Evolutionary conservation across 2,113 vertebrate species (phyloP), one percentile per base, ranked within the genome.

Genomic region (Ameiurus melas): DNA sequence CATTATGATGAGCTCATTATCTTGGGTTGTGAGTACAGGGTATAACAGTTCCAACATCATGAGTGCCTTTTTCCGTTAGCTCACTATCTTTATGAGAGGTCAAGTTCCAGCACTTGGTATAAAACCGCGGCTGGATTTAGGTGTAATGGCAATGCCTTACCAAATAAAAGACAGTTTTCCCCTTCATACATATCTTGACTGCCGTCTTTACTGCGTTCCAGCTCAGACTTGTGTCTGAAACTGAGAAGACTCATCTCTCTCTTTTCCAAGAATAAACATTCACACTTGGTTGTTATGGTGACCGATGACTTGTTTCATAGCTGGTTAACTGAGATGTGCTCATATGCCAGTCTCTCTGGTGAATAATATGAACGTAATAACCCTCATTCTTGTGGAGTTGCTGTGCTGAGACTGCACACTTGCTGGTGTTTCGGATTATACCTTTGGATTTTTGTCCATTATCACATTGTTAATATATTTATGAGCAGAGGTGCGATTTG

Each of bases 201-300:
- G 27, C 53, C 5, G 36, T 81, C 53, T 75, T 75, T 83, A 20
- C 70, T 87, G 79, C 80, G 57, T 55, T 81, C 78, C 14, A 70
- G 62, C 77, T 36, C 77, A 8, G 64, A 8, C 47, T 83, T 71
- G 51, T 80, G 53, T 55, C 43, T 58, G 60, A 68, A 84, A 90
- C 57, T 25, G 83, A 73, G 68, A 90, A 64, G 75, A 80, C 62
- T 70, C 55, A 66, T 85, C 68, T 64, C 39, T 30, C 58, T 75
- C 83, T 68, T 25, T 80, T 73, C 83, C 85, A 82, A 87, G 64
- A 86, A 91, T 90, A 87, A 85, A 89, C 82, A 85, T 77, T 77
- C 62, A 60, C 36, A 19, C 66, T 88, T 71, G 70, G 91, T 90
- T 91, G 89, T 86, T 91, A 91, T 90, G 87, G 90, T 85, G 86